phyloP scores from a whole-genome alignment of 2,888 invertebrate species.

The Steinernema scapterisci region DNA sequence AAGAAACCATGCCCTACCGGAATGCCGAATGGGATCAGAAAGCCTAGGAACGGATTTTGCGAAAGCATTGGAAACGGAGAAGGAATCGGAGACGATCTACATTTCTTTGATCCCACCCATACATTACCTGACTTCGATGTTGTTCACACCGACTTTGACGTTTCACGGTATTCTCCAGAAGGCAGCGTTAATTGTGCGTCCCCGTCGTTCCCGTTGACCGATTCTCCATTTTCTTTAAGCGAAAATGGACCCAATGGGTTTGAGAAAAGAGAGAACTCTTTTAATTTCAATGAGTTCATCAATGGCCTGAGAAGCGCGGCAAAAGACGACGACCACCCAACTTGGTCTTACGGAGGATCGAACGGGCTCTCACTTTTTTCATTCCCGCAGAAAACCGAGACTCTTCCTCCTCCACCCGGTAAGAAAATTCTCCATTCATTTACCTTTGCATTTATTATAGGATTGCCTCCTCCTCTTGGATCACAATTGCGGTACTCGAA shows the following conservation, averaged over 20 bases:
- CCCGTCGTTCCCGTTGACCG: neutral
- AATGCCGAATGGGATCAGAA: too few relatives aligned
- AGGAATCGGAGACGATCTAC: too few relatives aligned
- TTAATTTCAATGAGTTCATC: neutral
- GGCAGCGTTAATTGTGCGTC: neutral
- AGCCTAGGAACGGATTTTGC: too few relatives aligned
- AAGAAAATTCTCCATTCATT: neutral
- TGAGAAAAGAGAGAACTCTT: neutral
- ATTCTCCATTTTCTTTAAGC: neutral
- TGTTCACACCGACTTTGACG: too few relatives aligned
- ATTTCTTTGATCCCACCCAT: too few relatives aligned
- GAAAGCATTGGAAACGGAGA: too few relatives aligned
- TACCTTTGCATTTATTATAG: neutral
- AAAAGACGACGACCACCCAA: too few relatives aligned
- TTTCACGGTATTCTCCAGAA: too few relatives aligned
- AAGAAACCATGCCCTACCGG: too few relatives aligned
- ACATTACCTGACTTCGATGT: too few relatives aligned
- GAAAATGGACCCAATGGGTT: neutral
- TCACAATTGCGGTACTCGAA: neutral
- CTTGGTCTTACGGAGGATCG: neutral
- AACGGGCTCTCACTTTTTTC: constrained; percentile 11
- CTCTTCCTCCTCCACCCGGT: neutral
- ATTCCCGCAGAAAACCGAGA: neutral
- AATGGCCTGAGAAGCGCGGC: neutral
- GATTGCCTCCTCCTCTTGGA: neutral